These are phyloP conservation scores for Lordiphosa andalusiaca DNA, from an alignment of 2,888 invertebrate species.

Conservation along the genomic window DNA sequence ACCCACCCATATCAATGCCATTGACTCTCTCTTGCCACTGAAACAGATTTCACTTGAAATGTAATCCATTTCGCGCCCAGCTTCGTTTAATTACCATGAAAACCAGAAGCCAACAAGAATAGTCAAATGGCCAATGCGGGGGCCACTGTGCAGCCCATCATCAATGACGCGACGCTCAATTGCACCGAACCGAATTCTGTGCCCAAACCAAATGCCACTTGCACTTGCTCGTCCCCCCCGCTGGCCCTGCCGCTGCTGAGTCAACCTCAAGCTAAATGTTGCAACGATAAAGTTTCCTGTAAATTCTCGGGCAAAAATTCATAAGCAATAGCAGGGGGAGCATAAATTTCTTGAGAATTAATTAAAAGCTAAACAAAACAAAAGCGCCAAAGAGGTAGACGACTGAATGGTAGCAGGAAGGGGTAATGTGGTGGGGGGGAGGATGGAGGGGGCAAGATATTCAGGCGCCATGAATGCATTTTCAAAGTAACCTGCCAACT, in stretches of 20 bases:
- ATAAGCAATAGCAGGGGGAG: constrained; percentile 22
- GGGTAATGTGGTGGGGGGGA: neutral
- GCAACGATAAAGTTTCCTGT: constrained; percentile 22
- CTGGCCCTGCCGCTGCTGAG: constrained; percentile 2
- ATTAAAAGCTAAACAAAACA: constrained; percentile 50
- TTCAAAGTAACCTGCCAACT: constrained; percentile 13
- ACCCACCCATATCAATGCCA: no score
- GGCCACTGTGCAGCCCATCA: no score
- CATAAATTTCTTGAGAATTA: constrained; percentile 51
- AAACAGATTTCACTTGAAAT: neutral
- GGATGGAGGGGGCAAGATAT: constrained; percentile 1
- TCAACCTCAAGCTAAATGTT: constrained; percentile 8
- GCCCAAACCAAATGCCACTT: no score
- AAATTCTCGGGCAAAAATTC: constrained; percentile 22
- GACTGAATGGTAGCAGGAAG: neutral
- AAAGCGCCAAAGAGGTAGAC: constrained; percentile 8
- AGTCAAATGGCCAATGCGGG: no score
- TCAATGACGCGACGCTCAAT: no score
- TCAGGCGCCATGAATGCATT: constrained; percentile 14
- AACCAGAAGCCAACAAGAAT: no score
- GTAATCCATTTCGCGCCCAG: neutral
- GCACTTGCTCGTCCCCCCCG: no score
- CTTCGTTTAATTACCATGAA: constrained; percentile 5
- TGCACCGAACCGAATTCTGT: no score
- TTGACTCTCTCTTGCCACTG: no score